Conservation (phyloP, 2,797 vertebrate species). For the Paguma larvata region DNA sequence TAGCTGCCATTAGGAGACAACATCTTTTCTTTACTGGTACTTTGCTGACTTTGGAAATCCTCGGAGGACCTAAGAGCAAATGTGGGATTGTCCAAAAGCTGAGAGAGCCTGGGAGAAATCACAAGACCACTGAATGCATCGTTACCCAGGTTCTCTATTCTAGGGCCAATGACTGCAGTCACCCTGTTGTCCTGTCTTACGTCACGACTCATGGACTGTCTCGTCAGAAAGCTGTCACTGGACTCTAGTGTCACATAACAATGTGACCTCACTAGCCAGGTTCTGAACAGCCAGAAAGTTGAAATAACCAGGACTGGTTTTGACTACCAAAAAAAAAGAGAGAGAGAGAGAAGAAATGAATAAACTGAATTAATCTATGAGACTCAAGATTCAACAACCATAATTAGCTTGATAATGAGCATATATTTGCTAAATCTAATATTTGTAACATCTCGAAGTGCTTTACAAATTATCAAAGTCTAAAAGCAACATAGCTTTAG, state of each 20-base stretch:
- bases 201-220: background rate
- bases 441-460: background rate
- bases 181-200: background rate
- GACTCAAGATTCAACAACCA: background rate
- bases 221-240: background rate
- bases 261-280: background rate
- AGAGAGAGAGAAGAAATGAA: background rate
- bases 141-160: background rate
- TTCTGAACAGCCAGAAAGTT: background rate
- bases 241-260: background rate
- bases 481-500: background rate
- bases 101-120: background rate
- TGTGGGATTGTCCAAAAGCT: background rate
- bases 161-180: background rate
- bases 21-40: background rate
- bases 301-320: background rate
- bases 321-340: background rate
- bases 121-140: background rate
- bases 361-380: background rate
- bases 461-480: background rate
- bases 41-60: background rate
- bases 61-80: background rate
- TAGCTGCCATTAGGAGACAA: background rate
- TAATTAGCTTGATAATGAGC: slow-evolving; percentile 20
- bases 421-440: background rate